Evolutionary conservation across 1,140 invertebrate species (phyloP), one percentile per base, ranked within the genome.

Genomic region (Xylocopa sonorina): DNA sequence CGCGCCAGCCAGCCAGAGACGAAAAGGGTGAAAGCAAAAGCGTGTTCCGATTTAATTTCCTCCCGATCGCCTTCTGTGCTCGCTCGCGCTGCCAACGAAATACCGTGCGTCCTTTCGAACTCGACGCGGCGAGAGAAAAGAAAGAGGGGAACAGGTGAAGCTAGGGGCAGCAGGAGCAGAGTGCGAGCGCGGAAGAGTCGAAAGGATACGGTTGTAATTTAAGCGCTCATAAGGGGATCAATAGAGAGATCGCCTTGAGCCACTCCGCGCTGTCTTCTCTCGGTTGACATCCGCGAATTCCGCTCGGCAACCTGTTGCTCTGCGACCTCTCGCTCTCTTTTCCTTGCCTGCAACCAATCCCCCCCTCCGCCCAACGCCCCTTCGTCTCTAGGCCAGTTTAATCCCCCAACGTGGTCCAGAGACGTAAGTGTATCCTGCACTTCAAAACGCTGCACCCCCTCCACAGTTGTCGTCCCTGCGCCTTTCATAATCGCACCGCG

Each of bases 241-340:
- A 72, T 83, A 74, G 9, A 74, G 9, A 82, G 82, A 89, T 83
- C 66, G 87, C 85, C 89, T 86, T 80, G 78, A 88, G 89, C 72
- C 75, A 88, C 78, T 82, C 82, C 67, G 71, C 55, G 76, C 51
- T 82, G 51, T 82, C 41, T 73, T 63, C 64, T 67, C 51, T 60
- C 74, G 83, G 80, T 91, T 91, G 90, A 90, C 91, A 92, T 87
- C 87, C 84, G 86, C 89, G 89, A 89, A 90, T 92, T 92, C 89
- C 84, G 88, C 90, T 91, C 90, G n/a, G 89, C 91, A 92, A 92
- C 92, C 92, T 92, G 92, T 92, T 92, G 92, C 92, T 91, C 76
- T 87, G 84, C 88, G 73, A 87, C 18, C 6, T 9, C 86, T 92
- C 89, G 88, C 34, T 27, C 68, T 67, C 66, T 80, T 63, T 43